Evolutionary conservation across 1,140 invertebrate species (phyloP).

Genomic region (Diabrotica virgifera): DNA sequence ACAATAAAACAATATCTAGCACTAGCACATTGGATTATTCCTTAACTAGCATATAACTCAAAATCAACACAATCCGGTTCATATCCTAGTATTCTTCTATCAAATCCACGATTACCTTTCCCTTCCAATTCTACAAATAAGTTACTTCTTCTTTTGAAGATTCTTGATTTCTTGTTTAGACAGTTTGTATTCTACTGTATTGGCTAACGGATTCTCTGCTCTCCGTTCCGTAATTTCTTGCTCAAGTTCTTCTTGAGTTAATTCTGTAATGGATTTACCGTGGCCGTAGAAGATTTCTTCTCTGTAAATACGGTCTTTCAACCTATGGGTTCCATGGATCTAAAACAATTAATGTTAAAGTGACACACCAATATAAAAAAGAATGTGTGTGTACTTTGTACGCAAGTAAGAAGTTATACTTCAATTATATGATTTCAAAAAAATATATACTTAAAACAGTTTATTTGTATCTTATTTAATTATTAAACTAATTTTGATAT

Average conservation of each 20-base stretch:
- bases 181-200: slow-evolving; percentile 39
- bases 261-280: slow-evolving; percentile 53
- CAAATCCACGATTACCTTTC: neutral
- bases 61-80: no score
- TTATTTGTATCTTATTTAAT: no score
- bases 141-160: neutral
- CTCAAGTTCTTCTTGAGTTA: slow-evolving; percentile 49
- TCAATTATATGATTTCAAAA: no score
- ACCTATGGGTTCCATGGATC: slow-evolving; percentile 66
- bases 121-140: no score
- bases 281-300: slow-evolving; percentile 64
- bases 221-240: slow-evolving; percentile 51
- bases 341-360: slow-evolving; percentile 30
- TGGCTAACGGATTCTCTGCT: slow-evolving; percentile 54
- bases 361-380: no score
- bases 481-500: no score
- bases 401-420: no score
- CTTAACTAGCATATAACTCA: no score
- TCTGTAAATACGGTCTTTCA: slow-evolving; percentile 61
- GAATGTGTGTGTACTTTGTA: no score
- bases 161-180: neutral
- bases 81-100: neutral
- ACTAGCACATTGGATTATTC: no score
- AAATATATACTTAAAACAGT: no score
- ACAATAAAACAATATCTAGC: no score